phyloP scores from a whole-genome alignment of 2,888 invertebrate genomes.

The Oscheius sp. region DNA sequence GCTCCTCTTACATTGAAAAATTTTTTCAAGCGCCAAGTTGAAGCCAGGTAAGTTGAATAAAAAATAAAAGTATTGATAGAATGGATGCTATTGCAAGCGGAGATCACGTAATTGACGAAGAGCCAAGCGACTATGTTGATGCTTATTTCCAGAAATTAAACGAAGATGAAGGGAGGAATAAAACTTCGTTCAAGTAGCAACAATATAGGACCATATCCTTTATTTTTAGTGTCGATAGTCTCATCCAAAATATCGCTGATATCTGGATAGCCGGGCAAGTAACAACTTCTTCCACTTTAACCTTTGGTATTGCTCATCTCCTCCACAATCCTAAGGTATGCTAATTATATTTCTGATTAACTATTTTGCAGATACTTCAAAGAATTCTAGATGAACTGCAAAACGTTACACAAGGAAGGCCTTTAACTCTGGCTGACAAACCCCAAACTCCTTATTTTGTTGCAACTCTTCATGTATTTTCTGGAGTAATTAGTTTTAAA shows the following conservation, averaged over 20 bases:
- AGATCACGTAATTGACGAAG: conserved; percentile 33
- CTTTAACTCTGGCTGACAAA: conserved; percentile 35
- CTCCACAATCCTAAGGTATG: not conserved
- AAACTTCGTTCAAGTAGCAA: conserved; percentile 1
- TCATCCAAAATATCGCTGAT: conserved; percentile 37
- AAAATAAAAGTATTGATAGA: not conserved
- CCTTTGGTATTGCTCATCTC: not conserved
- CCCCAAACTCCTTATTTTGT: conserved; percentile 35
- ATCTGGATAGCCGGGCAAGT: conserved; percentile 53
- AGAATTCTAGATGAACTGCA: conserved; percentile 36
- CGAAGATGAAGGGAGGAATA: conserved; percentile 21
- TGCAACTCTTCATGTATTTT: conserved; percentile 38
- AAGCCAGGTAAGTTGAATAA: not conserved
- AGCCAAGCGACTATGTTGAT: conserved; percentile 42
- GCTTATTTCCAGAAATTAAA: conserved; percentile 41
- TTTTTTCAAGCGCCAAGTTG: conserved; percentile 2
- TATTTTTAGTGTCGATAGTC: conserved; percentile 34
- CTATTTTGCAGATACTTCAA: not conserved
- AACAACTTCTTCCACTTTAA: conserved; percentile 44
- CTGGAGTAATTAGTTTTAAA: too few relatives aligned
- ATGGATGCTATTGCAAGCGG: conserved; percentile 18
- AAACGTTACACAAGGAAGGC: conserved; percentile 26
- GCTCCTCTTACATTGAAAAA: not conserved
- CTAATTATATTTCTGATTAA: too few relatives aligned
- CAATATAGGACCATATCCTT: too few relatives aligned